These are phyloP conservation scores for Thecophora atra DNA, from an alignment of 2,888 invertebrate species.

Conservation along the genomic window DNA sequence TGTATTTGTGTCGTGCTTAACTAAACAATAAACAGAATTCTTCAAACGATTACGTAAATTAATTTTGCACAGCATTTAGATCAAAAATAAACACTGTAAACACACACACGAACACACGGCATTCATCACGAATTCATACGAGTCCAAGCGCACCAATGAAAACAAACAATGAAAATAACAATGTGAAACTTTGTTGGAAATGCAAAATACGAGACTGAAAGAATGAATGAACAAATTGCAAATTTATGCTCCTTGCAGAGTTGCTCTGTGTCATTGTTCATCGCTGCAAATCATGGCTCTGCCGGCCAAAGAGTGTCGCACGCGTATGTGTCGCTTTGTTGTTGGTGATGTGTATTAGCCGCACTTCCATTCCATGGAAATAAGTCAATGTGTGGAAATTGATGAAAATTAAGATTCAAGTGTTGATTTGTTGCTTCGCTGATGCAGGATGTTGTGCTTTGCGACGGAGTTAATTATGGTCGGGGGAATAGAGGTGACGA, in stretches of 20 bases:
- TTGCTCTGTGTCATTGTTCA: no score
- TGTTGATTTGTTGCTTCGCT: not conserved
- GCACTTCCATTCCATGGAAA: no score
- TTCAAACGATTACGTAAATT: constrained; percentile 49
- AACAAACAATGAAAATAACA: not conserved
- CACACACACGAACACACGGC: no score
- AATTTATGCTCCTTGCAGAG: constrained; percentile 11
- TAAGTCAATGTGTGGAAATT: not conserved
- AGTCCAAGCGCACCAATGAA: constrained; percentile 7
- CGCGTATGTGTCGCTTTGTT: not conserved
- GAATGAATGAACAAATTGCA: constrained; percentile 23
- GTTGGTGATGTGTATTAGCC: not conserved
- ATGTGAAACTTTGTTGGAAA: not conserved
- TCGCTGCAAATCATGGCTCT: no score
- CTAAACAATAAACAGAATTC: constrained; percentile 36
- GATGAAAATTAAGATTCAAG: not conserved
- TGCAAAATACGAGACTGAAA: not conserved
- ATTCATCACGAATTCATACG: no score
- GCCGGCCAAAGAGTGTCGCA: no score
- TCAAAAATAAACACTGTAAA: no score
- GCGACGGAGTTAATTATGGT: no score
- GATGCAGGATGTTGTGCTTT: not conserved
- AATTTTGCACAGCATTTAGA: constrained; percentile 48
- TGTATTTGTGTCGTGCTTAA: no score
- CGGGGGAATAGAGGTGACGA: not conserved